Percentiles rank a stretch among this genome's conserved stretches.
Evolutionary conservation across 2,797 vertebrate genomes (phyloP).

Genomic region (Prionace glauca): DNA sequence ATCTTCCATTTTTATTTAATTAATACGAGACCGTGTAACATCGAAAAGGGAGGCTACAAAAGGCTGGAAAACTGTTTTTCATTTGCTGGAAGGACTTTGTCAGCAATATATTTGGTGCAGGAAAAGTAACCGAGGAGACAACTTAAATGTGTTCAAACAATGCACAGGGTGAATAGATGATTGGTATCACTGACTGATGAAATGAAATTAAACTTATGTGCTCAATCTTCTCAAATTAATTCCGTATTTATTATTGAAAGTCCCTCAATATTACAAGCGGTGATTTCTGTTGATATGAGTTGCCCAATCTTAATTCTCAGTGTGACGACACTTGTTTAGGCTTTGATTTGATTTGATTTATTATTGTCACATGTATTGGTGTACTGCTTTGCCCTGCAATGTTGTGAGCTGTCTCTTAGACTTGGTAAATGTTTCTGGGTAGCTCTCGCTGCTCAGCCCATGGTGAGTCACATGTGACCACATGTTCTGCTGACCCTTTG

Average conservation of each 20-base stretch:
- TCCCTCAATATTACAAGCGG: not conserved
- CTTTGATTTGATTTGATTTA: too few species aligned
- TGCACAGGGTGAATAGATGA: not conserved
- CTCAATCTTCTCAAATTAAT: not conserved
- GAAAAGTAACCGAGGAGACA: not conserved
- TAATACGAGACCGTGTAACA: not conserved
- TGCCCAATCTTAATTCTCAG: not conserved
- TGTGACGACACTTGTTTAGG: not conserved
- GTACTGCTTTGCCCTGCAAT: not conserved
- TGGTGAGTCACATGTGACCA: not conserved
- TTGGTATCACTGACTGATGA: slow-evolving; percentile 6
- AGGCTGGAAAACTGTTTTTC: not conserved
- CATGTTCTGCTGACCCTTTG: not conserved
- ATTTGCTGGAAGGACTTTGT: not conserved
- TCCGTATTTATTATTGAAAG: not conserved
- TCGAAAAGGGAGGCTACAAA: not conserved
- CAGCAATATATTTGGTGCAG: not conserved
- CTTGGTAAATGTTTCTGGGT: not conserved
- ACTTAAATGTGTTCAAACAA: not conserved
- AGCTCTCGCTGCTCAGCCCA: too few species aligned
- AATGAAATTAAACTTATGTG: not conserved
- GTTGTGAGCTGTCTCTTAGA: not conserved
- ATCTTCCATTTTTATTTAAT: slow-evolving; percentile 4
- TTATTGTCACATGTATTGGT: too few species aligned
- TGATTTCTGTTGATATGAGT: not conserved